Percentiles rank a stretch among this genome's conserved stretches.
Conservation (phyloP, 2,797 vertebrate genomes). For the Morus bassanus region DNA sequence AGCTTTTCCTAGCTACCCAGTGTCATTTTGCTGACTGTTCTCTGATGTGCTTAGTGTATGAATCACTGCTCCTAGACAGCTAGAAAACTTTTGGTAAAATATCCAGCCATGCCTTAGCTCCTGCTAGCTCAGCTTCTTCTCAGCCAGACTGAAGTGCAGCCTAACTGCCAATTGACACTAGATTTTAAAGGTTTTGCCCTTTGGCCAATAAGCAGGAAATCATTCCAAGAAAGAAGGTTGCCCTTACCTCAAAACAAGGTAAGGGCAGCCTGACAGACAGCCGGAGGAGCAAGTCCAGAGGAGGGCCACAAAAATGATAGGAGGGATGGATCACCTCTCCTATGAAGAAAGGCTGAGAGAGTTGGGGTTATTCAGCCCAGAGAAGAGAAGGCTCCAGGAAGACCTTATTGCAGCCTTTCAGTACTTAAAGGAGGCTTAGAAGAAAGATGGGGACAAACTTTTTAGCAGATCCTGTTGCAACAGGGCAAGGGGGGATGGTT, state of each 20-base stretch:
- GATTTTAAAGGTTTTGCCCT: slow-evolving; percentile 28
- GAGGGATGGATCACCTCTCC: too few species aligned
- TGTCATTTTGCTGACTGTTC: not conserved
- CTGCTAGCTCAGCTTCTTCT: not conserved
- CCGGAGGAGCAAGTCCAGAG: not conserved
- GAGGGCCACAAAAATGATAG: too few species aligned
- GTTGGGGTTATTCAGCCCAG: too few species aligned
- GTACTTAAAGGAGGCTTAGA: too few species aligned
- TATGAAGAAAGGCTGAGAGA: too few species aligned
- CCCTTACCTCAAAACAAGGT: not conserved
- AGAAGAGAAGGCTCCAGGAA: too few species aligned
- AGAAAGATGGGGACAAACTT: too few species aligned
- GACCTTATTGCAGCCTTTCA: too few species aligned
- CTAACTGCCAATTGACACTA: not conserved
- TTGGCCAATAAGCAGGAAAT: not conserved
- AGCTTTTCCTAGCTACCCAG: not conserved
- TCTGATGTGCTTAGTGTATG: not conserved
- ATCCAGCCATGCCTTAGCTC: not conserved
- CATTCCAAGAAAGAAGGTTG: not conserved
- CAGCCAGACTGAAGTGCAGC: not conserved
- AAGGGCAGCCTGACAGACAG: not conserved
- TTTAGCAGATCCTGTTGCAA: too few species aligned
- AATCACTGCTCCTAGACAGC: not conserved
- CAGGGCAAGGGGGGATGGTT: too few species aligned
- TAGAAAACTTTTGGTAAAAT: not conserved